Conservation (phyloP, 2,888 invertebrate genomes). For the Luffia ferchaultella region DNA sequence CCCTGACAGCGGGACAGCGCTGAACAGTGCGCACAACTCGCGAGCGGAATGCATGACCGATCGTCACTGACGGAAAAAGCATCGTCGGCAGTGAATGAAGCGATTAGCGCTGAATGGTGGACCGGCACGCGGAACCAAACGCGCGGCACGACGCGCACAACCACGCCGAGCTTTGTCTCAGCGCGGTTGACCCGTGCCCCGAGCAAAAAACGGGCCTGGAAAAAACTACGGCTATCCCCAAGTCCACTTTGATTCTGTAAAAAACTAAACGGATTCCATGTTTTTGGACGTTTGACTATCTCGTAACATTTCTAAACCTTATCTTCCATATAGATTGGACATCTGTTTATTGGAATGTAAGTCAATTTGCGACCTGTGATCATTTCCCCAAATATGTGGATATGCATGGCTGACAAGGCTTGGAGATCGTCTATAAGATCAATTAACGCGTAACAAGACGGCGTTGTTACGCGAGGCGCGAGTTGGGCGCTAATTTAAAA, state of each 20-base stretch:
- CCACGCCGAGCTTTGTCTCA: constrained; percentile 54
- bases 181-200: constrained; percentile 60
- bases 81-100: constrained; percentile 54
- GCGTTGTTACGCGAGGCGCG: constrained; percentile 14
- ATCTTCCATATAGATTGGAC: background rate
- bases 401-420: too few relatives aligned
- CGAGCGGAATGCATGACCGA: constrained; percentile 59
- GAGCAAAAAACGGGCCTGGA: constrained; percentile 37
- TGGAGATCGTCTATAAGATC: too few relatives aligned
- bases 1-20: constrained; percentile 21
- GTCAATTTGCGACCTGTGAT: too few relatives aligned
- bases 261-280: constrained; percentile 28
- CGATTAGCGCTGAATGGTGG: constrained; percentile 59
- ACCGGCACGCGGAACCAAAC: constrained; percentile 57
- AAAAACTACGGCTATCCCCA: constrained; percentile 40
- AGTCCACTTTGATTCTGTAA: constrained; percentile 44
- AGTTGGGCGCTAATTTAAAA: constrained; percentile 10
- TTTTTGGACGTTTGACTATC: constrained; percentile 27
- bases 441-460: constrained; percentile 29
- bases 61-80: constrained; percentile 47
- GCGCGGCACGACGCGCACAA: constrained; percentile 37
- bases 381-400: too few relatives aligned
- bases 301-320: constrained; percentile 7
- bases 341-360: too few relatives aligned
- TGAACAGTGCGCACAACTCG: constrained; percentile 15